Evolutionary conservation across 2,797 vertebrate species (phyloP).

Genomic region (Lycodopsis pacificus): DNA sequence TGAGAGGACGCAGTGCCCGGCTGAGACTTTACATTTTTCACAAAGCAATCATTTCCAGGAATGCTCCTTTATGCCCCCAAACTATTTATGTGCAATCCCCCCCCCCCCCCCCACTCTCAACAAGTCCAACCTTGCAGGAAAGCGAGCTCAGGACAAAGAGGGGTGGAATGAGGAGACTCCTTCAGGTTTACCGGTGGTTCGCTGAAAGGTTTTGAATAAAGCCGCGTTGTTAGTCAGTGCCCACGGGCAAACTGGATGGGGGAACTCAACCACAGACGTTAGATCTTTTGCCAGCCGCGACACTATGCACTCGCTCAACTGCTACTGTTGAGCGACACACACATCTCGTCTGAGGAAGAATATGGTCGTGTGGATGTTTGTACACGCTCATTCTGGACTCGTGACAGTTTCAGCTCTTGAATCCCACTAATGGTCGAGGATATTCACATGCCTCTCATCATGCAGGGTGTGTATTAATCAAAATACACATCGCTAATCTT

Average conservation of each 20-base stretch:
- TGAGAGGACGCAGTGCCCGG: constrained; percentile 16
- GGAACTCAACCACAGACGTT: constrained; percentile 63
- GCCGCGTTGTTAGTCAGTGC: constrained; percentile 55
- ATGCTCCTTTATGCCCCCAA: constrained; percentile 59
- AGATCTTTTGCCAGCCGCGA: constrained; percentile 23
- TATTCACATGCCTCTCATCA: constrained; percentile 7
- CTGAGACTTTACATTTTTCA: constrained; percentile 64
- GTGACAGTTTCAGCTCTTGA: not conserved
- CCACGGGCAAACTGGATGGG: constrained; percentile 66
- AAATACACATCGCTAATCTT: not conserved
- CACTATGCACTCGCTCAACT: constrained; percentile 31
- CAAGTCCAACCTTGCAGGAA: constrained; percentile 75
- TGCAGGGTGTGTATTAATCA: not conserved
- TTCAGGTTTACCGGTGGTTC: constrained; percentile 64
- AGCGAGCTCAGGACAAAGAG: constrained; percentile 63
- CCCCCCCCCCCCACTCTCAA: constrained; percentile 27
- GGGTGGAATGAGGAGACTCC: constrained; percentile 60
- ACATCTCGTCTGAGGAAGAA: constrained; percentile 13
- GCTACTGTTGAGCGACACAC: constrained; percentile 50
- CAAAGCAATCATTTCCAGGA: constrained; percentile 64
- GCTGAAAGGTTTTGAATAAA: constrained; percentile 60
- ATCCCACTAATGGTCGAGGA: not conserved
- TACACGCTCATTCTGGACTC: not conserved
- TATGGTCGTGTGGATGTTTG: not conserved
- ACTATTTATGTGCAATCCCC: constrained; percentile 46